Conservation (phyloP, 2,113 vertebrate species). For the Solea solea region DNA sequence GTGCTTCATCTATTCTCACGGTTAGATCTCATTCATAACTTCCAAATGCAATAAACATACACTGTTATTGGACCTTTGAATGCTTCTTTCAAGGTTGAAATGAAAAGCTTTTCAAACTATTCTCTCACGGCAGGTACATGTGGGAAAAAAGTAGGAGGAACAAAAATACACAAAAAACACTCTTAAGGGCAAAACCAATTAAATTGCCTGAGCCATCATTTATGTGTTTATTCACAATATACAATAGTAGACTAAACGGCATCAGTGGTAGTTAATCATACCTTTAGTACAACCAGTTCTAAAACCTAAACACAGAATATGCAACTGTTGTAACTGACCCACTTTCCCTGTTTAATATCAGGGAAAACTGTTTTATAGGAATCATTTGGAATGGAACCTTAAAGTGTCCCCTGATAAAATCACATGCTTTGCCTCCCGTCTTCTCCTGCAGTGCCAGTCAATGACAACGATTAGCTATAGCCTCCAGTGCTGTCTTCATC, state of each 20-base stretch:
- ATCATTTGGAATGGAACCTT: slow-evolving; percentile 31
- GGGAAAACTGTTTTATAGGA: slow-evolving; percentile 30
- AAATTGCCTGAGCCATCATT: background rate
- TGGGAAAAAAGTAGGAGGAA: too few species aligned
- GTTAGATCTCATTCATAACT: slow-evolving; percentile 12
- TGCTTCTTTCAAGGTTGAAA: background rate
- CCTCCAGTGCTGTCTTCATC: slow-evolving; percentile 58
- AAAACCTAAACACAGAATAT: slow-evolving; percentile 10
- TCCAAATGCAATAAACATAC: background rate
- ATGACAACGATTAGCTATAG: slow-evolving; percentile 67
- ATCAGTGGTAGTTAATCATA: background rate
- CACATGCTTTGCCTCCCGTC: slow-evolving; percentile 30
- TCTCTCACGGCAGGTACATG: background rate
- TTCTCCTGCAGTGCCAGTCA: slow-evolving; percentile 52
- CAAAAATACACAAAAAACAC: slow-evolving; percentile 7
- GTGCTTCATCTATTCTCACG: slow-evolving; percentile 12
- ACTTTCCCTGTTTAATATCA: slow-evolving; percentile 16
- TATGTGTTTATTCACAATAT: background rate
- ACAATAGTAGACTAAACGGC: background rate
- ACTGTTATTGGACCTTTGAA: background rate
- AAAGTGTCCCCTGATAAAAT: slow-evolving; percentile 59
- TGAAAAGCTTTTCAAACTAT: background rate
- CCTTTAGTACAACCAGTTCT: background rate
- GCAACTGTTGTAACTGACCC: slow-evolving; percentile 2
- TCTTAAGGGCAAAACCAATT: background rate